These are phyloP conservation scores for Smittia aterrima DNA, from an alignment of 2,888 invertebrate species.

Conservation along the genomic window DNA sequence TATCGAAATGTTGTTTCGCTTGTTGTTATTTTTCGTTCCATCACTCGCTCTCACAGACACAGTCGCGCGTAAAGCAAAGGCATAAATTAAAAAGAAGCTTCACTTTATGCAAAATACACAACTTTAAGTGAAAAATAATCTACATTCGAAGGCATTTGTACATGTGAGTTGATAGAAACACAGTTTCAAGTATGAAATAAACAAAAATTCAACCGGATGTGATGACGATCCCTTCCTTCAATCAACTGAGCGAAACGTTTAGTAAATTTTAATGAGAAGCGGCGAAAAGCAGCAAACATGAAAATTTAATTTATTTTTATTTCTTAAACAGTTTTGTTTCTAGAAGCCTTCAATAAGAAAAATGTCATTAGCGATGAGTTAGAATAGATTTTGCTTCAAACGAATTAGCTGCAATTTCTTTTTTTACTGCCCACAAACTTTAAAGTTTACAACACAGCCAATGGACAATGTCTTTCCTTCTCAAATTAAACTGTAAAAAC, in stretches of 20 bases:
- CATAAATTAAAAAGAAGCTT: constrained; percentile 25
- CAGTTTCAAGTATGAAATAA: constrained; percentile 32
- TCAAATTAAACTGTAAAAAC: not conserved
- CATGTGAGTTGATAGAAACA: constrained; percentile 34
- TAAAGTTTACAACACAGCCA: too few relatives aligned
- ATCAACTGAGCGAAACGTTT: constrained; percentile 42
- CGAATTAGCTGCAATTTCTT: not conserved
- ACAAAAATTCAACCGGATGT: constrained; percentile 42
- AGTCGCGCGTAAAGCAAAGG: not conserved
- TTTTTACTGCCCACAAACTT: not conserved
- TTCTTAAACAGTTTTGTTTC: constrained; percentile 16
- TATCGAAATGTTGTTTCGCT: constrained; percentile 5
- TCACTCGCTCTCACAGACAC: not conserved
- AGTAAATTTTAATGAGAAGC: constrained; percentile 42
- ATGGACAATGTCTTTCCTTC: too few relatives aligned
- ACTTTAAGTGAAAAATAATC: constrained; percentile 32
- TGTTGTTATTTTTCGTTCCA: too few relatives aligned
- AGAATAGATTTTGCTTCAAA: constrained; percentile 18
- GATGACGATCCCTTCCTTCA: constrained; percentile 44
- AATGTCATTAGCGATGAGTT: constrained; percentile 16
- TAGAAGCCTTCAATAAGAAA: not conserved
- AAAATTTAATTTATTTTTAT: constrained; percentile 40
- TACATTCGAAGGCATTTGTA: constrained; percentile 13
- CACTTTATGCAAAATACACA: constrained; percentile 11
- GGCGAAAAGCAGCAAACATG: constrained; percentile 29